Conservation (phyloP, 2,888 invertebrate genomes). For the Blastobasis lacticolella region DNA sequence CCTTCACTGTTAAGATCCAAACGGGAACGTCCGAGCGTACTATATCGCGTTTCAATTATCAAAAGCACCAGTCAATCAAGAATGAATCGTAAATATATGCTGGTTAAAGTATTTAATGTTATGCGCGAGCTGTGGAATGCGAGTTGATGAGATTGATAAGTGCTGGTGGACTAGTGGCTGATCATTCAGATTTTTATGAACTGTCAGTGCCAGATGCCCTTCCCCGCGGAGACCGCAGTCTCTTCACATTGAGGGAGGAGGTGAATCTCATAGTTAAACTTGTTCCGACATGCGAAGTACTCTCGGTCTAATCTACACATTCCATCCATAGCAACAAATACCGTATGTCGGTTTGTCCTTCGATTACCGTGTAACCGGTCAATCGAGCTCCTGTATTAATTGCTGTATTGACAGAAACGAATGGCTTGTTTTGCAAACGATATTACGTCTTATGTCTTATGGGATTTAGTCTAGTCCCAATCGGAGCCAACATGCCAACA, state of each 20-base stretch:
- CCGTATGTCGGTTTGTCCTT: conserved; percentile 58
- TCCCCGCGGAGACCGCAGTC: too few species aligned
- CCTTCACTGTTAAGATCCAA: conserved; percentile 32
- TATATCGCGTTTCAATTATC: conserved; percentile 57
- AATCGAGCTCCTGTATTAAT: conserved; percentile 36
- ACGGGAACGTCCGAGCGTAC: conserved; percentile 35
- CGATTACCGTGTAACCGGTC: conserved; percentile 50
- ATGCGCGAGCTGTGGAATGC: conserved; percentile 41
- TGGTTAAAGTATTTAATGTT: conserved; percentile 37
- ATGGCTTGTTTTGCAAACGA: conserved; percentile 10
- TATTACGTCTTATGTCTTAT: conserved; percentile 6
- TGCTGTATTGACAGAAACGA: conserved; percentile 40
- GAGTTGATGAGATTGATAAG: conserved; percentile 47
- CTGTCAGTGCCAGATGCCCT: not conserved
- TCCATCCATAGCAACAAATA: conserved; percentile 61
- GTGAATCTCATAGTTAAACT: too few species aligned
- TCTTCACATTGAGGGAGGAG: too few species aligned
- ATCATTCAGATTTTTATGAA: not conserved
- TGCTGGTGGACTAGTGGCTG: conserved; percentile 32
- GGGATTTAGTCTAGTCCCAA: too few species aligned
- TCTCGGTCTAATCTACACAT: conserved; percentile 41
- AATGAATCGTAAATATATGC: conserved; percentile 38
- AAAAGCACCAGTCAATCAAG: conserved; percentile 40
- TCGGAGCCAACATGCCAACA: too few species aligned
- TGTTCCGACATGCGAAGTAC: conserved; percentile 45